Evolutionary conservation across 2,113 vertebrate species (phyloP).

Genomic region (Thymallus thymallus): DNA sequence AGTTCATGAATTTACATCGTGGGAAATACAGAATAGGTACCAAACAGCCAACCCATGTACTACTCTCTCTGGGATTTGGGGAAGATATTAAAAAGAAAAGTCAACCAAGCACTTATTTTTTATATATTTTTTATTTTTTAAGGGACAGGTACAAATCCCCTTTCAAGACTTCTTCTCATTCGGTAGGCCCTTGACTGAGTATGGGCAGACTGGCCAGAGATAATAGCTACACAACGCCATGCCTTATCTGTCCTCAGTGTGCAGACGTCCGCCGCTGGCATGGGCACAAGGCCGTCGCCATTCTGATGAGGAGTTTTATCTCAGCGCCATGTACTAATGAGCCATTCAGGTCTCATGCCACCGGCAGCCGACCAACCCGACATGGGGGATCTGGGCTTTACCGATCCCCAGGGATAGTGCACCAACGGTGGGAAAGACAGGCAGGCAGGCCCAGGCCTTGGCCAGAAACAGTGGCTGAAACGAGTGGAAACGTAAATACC

Average conservation of each 20-base stretch:
- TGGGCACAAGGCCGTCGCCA: slow-evolving; percentile 54
- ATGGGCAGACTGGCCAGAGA: slow-evolving; percentile 47
- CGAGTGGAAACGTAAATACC: neutral
- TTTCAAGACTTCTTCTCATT: slow-evolving; percentile 13
- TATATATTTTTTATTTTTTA: neutral
- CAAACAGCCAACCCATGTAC: neutral
- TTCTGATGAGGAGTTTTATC: slow-evolving; percentile 68
- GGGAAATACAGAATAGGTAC: neutral
- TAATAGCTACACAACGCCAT: slow-evolving; percentile 49
- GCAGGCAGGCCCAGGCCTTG: neutral
- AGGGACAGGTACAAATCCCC: slow-evolving; percentile 28
- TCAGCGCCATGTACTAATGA: slow-evolving; percentile 66
- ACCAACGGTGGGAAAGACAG: neutral
- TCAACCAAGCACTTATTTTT: no score
- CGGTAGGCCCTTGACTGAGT: slow-evolving; percentile 25
- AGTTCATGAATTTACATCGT: neutral
- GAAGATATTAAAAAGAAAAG: neutral
- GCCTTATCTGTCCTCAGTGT: slow-evolving; percentile 58
- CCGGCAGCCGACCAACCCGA: slow-evolving; percentile 30
- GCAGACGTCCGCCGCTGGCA: slow-evolving; percentile 62
- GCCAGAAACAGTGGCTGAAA: neutral
- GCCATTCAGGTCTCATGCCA: slow-evolving; percentile 57
- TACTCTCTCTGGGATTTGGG: neutral
- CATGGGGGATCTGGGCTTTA: slow-evolving; percentile 2
- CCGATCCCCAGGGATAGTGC: slow-evolving; percentile 13